Percentiles rank a stretch among this genome's conserved stretches.
phyloP scores from a whole-genome alignment of 1,140 invertebrate species.

The Leguminivora glycinivorella region DNA sequence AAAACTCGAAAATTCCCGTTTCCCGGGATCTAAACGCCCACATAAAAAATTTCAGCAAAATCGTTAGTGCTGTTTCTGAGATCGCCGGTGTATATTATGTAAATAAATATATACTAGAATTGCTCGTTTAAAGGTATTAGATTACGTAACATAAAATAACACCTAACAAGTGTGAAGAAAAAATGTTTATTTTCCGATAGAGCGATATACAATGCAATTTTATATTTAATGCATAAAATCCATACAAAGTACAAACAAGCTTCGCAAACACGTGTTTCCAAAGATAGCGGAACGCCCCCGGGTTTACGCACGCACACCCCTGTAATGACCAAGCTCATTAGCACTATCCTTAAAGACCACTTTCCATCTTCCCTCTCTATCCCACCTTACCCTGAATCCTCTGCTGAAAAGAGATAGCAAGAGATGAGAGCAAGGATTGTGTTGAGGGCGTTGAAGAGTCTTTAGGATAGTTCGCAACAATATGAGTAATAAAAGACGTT shows the following conservation, averaged over 20 bases:
- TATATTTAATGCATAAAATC: background rate
- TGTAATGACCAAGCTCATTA: conserved; percentile 27
- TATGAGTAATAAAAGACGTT: conserved; percentile 23
- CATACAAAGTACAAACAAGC: conserved; percentile 5
- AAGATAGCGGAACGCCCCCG: conserved; percentile 23
- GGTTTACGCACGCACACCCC: conserved; percentile 23
- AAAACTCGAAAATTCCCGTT: too few species aligned
- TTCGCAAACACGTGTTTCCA: conserved; percentile 5
- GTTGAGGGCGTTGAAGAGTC: conserved; percentile 11
- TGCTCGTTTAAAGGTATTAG: too few species aligned
- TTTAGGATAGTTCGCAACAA: conserved; percentile 24
- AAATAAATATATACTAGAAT: too few species aligned
- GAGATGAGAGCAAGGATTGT: conserved; percentile 9
- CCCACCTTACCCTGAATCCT: background rate
- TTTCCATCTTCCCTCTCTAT: background rate
- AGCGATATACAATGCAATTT: too few species aligned
- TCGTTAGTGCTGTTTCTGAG: too few species aligned
- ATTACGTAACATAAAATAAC: too few species aligned
- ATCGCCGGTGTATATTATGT: too few species aligned
- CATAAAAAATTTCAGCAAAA: too few species aligned
- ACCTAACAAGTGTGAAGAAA: too few species aligned
- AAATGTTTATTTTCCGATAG: too few species aligned
- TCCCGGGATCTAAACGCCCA: too few species aligned
- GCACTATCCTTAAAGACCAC: conserved; percentile 25
- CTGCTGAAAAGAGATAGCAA: background rate